A percentile compares a stretch with the other conserved stretches of the same genome.
Conservation (phyloP, 2,888 invertebrate genomes). For the Metalampra italica region DNA sequence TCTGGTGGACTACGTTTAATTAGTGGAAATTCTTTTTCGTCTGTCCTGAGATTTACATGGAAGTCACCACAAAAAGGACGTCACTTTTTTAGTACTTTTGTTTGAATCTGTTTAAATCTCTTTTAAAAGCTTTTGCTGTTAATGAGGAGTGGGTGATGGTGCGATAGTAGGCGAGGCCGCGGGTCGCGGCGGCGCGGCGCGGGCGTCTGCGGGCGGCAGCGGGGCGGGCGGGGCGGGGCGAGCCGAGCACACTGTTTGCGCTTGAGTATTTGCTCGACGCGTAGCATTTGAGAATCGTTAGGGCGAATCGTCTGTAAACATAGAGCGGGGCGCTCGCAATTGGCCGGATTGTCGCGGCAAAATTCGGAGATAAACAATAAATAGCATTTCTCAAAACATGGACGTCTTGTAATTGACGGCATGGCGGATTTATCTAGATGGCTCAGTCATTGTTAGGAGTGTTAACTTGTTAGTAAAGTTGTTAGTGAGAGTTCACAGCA, state of each 20-base stretch:
- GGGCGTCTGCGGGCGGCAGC: constrained; percentile 20
- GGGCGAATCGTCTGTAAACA: constrained; percentile 70
- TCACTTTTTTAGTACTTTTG: constrained; percentile 67
- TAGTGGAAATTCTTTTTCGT: constrained; percentile 59
- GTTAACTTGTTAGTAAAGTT: constrained; percentile 73
- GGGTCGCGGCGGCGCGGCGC: constrained; percentile 19
- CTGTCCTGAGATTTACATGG: constrained; percentile 63
- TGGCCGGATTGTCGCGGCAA: constrained; percentile 64
- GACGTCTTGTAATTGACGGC: constrained; percentile 72
- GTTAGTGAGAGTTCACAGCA: constrained; percentile 70
- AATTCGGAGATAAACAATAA: constrained; percentile 68
- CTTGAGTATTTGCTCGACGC: constrained; percentile 66
- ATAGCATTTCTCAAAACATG: constrained; percentile 67
- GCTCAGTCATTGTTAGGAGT: constrained; percentile 74
- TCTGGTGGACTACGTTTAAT: constrained; percentile 59
- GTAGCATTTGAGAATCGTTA: constrained; percentile 76
- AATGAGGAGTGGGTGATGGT: constrained; percentile 60
- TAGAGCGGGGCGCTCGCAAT: constrained; percentile 59
- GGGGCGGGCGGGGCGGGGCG: constrained; percentile 30
- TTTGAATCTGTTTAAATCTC: constrained; percentile 69
- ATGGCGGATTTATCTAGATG: constrained; percentile 71
- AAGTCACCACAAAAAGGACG: constrained; percentile 69
- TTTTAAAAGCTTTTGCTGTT: constrained; percentile 66
- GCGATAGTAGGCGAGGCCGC: constrained; percentile 31
- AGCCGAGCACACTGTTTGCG: constrained; percentile 48